phyloP scores from a whole-genome alignment of 2,888 invertebrate genomes.

The Chironomus tentans region DNA sequence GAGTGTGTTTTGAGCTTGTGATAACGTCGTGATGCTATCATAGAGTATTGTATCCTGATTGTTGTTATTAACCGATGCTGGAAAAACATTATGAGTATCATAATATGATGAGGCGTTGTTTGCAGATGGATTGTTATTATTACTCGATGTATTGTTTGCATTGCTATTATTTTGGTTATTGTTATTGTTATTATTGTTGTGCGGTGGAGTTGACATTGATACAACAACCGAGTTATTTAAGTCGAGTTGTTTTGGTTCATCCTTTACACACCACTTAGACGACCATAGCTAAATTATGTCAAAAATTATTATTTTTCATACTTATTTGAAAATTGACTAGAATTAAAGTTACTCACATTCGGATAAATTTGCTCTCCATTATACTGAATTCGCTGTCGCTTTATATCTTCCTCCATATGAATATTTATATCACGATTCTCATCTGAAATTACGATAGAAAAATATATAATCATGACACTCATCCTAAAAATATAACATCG shows the following conservation, averaged over 20 bases:
- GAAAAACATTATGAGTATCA: constrained; percentile 45
- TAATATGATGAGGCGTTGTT: constrained; percentile 45
- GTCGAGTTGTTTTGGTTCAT: constrained; percentile 71
- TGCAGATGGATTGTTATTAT: constrained; percentile 34
- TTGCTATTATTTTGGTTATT: constrained; percentile 6
- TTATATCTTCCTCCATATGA: constrained; percentile 70
- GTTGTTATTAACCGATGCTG: constrained; percentile 29
- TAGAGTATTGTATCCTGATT: constrained; percentile 48
- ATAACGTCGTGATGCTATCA: constrained; percentile 63
- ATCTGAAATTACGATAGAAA: constrained; percentile 47
- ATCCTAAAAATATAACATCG: no score
- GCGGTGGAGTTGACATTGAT: constrained; percentile 41
- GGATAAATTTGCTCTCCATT: constrained; percentile 85
- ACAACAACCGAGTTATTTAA: constrained; percentile 65
- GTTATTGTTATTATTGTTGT: background rate
- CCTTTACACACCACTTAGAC: constrained; percentile 84
- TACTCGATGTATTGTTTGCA: constrained; percentile 21
- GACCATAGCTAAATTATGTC: constrained; percentile 77
- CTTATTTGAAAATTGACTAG: background rate
- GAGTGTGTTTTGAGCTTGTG: constrained; percentile 60
- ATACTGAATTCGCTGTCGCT: constrained; percentile 78
- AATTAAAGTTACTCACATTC: constrained; percentile 56
- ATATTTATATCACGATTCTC: constrained; percentile 83
- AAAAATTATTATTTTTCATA: background rate
- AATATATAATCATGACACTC: no score